A percentile compares a stretch with the other conserved stretches of the same genome.
phyloP scores from a whole-genome alignment of 2,113 vertebrate species.

The Arenaria interpres region DNA sequence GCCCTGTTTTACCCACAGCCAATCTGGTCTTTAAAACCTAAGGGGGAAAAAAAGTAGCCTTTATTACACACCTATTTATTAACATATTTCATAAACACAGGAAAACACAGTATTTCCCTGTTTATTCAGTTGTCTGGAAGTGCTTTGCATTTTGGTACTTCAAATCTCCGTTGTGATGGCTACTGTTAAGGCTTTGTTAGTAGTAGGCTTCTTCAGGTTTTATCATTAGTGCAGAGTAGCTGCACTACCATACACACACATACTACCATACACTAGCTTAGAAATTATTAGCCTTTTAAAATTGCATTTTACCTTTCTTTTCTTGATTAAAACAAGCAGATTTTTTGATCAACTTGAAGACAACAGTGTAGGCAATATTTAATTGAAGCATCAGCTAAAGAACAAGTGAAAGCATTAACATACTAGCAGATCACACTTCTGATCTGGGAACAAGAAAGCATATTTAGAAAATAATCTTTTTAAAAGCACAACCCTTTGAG shows the following conservation, averaged over 20 bases:
- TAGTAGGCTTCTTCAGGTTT: neutral
- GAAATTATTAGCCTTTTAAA: neutral
- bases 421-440: neutral
- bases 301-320: neutral
- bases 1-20: conserved; percentile 91
- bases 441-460: neutral
- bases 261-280: neutral
- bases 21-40: conserved; percentile 94
- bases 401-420: neutral
- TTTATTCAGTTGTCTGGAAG: neutral
- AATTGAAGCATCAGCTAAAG: neutral
- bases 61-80: neutral
- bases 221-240: neutral
- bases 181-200: neutral
- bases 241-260: neutral
- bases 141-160: neutral
- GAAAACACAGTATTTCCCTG: neutral
- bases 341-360: neutral
- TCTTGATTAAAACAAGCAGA: neutral
- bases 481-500: neutral
- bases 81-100: neutral
- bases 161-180: neutral
- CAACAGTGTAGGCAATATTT: neutral
- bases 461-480: neutral
- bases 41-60: neutral